phyloP scores from a whole-genome alignment of 2,888 invertebrate genomes.

The Oscheius sp. region DNA sequence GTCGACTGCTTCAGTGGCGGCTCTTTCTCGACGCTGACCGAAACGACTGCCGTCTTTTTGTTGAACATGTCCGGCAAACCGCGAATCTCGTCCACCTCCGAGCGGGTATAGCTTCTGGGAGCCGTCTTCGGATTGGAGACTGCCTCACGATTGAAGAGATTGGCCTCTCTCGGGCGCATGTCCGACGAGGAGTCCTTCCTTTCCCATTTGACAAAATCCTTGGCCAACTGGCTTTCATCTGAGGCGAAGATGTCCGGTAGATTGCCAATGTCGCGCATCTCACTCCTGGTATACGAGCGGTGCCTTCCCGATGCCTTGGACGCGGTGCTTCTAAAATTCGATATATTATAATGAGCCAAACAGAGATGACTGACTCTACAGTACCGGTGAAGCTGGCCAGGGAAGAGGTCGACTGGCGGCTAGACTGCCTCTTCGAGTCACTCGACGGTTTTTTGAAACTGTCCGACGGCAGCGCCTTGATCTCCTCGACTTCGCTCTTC shows the following conservation, averaged over 20 bases:
- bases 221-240: neutral
- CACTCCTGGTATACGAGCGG: neutral
- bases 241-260: no score
- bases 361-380: no score
- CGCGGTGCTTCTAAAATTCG: neutral
- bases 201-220: conserved; percentile 17
- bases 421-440: no score
- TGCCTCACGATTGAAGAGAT: neutral
- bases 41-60: neutral
- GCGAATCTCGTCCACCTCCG: conserved; percentile 16
- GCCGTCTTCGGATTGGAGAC: neutral
- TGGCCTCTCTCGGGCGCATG: neutral
- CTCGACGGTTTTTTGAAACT: no score
- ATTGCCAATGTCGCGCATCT: neutral
- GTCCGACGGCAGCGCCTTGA: no score
- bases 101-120: conserved; percentile 18
- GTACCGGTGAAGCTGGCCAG: no score
- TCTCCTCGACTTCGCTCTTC: neutral
- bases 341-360: neutral
- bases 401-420: no score
- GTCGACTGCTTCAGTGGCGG: neutral
- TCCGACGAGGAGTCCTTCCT: neutral
- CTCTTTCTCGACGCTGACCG: neutral
- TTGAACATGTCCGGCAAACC: conserved; percentile 1
- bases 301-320: neutral